Evolutionary conservation across 2,888 invertebrate species (phyloP).

Genomic region (Blomia tropicalis): DNA sequence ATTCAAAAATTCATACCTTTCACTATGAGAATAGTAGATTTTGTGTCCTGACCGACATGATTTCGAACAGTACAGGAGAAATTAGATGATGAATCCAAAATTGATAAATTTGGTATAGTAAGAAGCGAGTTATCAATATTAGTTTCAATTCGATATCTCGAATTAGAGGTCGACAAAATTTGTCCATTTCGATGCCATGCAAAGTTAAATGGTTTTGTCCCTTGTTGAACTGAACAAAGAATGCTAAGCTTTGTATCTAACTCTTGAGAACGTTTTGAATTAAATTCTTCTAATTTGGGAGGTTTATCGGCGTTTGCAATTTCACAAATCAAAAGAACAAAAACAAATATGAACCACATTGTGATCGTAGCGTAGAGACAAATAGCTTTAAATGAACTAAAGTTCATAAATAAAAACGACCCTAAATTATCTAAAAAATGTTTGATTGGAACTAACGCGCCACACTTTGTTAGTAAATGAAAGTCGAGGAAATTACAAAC

Average conservation of each 20-base stretch:
- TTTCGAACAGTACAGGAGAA: constrained; percentile 26
- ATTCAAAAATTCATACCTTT: constrained; percentile 1
- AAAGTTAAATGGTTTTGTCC: constrained; percentile 27
- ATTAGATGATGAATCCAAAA: constrained; percentile 25
- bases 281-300: constrained; percentile 2
- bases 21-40: background rate
- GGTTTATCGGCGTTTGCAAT: background rate
- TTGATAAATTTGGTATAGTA: background rate
- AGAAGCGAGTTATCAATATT: background rate
- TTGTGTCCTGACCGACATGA: constrained; percentile 11
- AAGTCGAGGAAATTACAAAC: constrained; percentile 18
- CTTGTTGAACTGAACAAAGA: constrained; percentile 25
- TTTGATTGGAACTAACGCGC: constrained; percentile 1
- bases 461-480: background rate
- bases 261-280: constrained; percentile 1
- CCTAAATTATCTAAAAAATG: background rate
- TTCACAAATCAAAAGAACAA: background rate
- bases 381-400: background rate
- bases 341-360: background rate
- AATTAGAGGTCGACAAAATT: background rate
- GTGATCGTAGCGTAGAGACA: no score
- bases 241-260: constrained; percentile 15
- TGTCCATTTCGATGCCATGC: constrained; percentile 27
- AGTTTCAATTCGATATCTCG: background rate
- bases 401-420: background rate